Base-by-base conservation (phyloP, 2,888 invertebrate genomes). In the Hermodice carunculata region DNA sequence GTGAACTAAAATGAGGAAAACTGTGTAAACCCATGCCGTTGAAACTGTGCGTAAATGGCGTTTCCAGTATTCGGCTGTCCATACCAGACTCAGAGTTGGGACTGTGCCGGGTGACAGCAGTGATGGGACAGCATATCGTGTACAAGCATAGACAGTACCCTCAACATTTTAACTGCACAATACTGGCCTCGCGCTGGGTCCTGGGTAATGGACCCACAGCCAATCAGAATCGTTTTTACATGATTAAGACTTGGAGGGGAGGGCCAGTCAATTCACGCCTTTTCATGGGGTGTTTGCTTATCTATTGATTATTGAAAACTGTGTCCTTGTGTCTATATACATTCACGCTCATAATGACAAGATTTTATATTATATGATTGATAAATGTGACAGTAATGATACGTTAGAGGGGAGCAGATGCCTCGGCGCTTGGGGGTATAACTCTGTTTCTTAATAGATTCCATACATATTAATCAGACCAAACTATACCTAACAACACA, bases 311-410 rank as follows among this genome's bases (percentile, higher is more conserved):
- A 53, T 4, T 19, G 26, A 26, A 14, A 29, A 17, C 40, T 17
- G 11, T 17, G 11, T 17, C 40, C 40, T 37, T 37, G 11, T 17
- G 11, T 14, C 40, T 40, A 24, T 53, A 53, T 37, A 53, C 37
- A n/a, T 14, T 29, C 11, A 28, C 54, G 19, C 34, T 40, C 54
- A 40, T 42, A 43, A 42, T 54, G 53, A 53, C 54, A 26, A 19
- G 24, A 29, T 14, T 24, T 42, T 43, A 37, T 42, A 42, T 54
- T 54, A 54, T 29, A 19, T 6, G 42, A 6, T 6, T 54, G 54
- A 54, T 54, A 28, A 24, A 54, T 54, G 54, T 54, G 54, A 54
- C 54, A 42, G 54, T 54, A 54, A 54, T 54, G 40, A 43, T 40
- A 17, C 28, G 54, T 19, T 54, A n/a, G 54, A 19, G 54, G n/a